phyloP scores from a whole-genome alignment of 2,113 vertebrate genomes.

The Pseudopipra pipra region DNA sequence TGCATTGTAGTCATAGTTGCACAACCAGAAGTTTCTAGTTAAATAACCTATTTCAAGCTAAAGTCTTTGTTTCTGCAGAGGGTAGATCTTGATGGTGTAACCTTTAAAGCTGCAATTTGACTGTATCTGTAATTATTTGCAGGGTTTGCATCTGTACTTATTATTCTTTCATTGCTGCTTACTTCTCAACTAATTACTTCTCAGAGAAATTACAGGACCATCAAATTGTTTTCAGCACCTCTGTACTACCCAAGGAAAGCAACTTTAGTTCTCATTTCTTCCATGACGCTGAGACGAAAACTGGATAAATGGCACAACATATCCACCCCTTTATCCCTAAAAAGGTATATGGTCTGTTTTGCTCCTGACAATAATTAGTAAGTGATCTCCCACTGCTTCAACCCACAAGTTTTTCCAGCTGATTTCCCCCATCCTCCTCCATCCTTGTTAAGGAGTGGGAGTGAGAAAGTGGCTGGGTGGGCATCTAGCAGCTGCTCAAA shows the following conservation, averaged over 20 bases:
- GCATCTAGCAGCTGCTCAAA: neutral
- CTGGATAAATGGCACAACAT: neutral
- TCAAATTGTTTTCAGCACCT: neutral
- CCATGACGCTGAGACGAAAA: neutral
- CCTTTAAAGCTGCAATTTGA: neutral
- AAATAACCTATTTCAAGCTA: neutral
- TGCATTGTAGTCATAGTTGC: neutral
- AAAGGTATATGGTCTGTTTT: neutral
- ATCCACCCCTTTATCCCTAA: neutral
- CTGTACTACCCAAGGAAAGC: neutral
- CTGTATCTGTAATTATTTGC: neutral
- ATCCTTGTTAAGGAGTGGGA: neutral
- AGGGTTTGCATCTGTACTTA: neutral
- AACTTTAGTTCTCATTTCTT: neutral
- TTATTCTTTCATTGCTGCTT: neutral
- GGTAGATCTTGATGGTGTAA: neutral
- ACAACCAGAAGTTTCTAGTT: neutral
- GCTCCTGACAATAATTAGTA: neutral
- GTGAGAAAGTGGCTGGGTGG: neutral
- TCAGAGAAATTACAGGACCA: neutral
- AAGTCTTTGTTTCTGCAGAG: neutral
- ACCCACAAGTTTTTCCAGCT: neutral
- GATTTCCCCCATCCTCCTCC: neutral
- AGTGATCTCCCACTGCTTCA: neutral
- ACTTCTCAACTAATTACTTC: neutral